These are phyloP conservation scores for Gallinago undulata DNA, from an alignment of 2,113 vertebrate species.

Conservation along the genomic window DNA sequence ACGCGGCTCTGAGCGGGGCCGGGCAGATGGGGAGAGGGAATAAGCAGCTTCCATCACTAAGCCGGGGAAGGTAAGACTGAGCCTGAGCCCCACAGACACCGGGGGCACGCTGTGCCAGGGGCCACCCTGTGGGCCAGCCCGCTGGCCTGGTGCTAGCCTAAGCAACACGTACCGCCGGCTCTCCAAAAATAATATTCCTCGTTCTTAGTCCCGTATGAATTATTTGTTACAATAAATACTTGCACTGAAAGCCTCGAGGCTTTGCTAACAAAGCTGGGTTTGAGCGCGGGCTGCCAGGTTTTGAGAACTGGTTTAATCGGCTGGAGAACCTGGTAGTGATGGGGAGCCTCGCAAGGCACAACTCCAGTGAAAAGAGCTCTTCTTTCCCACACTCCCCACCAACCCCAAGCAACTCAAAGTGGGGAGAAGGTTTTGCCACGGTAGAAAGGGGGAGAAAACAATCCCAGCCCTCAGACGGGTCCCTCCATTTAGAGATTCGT, in stretches of 20 bases:
- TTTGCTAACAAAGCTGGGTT: conserved; percentile 41
- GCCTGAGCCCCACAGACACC: neutral
- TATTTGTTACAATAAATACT: conserved; percentile 11
- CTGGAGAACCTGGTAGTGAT: neutral
- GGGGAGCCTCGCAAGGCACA: neutral
- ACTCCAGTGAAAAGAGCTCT: neutral
- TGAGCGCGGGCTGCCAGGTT: conserved; percentile 9
- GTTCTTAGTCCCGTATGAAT: neutral
- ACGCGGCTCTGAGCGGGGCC: accelerated
- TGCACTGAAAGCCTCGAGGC: neutral
- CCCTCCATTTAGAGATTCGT: accelerated
- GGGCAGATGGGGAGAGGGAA: conserved; percentile 5
- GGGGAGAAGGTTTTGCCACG: neutral
- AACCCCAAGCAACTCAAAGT: neutral
- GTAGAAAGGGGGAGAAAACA: neutral
- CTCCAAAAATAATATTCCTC: neutral
- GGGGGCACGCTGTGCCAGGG: neutral
- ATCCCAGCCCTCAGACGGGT: accelerated
- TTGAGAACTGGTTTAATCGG: conserved; percentile 3
- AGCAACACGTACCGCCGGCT: neutral
- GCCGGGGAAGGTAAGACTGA: neutral
- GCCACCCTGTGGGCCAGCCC: neutral
- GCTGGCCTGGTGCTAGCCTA: neutral
- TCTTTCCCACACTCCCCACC: neutral
- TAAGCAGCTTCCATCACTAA: conserved; percentile 38